These are phyloP conservation scores for Gallinago nigripennis DNA, from an alignment of 2,797 vertebrate species.

Conservation along the genomic window DNA sequence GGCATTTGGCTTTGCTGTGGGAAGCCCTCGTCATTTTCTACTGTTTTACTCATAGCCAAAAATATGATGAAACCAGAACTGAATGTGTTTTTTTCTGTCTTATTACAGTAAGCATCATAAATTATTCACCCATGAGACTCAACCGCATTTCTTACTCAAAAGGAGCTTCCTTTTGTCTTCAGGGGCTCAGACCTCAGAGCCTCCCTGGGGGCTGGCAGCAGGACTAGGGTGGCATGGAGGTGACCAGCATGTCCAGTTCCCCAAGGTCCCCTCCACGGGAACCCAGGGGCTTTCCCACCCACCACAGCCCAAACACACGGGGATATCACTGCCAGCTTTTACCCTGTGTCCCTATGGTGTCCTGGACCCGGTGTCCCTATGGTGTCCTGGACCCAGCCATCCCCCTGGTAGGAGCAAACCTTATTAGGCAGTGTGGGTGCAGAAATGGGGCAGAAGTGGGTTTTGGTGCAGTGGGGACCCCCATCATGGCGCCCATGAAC, in stretches of 20 bases:
- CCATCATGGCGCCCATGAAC: background rate
- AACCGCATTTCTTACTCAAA: constrained; percentile 24
- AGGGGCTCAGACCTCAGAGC: background rate
- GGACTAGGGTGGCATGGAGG: no score
- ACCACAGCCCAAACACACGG: accelerated
- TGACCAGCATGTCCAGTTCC: background rate
- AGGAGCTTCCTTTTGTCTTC: constrained; percentile 19
- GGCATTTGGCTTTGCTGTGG: constrained; percentile 37
- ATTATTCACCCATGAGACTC: constrained; percentile 39
- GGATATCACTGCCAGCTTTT: background rate
- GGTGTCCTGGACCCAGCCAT: background rate
- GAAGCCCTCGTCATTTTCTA: constrained; percentile 5
- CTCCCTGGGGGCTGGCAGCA: background rate
- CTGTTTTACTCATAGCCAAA: constrained; percentile 43
- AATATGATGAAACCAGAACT: constrained; percentile 43
- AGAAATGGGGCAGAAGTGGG: background rate
- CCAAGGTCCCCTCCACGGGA: background rate
- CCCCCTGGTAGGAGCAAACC: background rate
- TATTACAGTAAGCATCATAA: constrained; percentile 53
- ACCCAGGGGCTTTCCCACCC: background rate
- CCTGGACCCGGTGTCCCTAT: background rate
- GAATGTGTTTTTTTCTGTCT: constrained; percentile 23
- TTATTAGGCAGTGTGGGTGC: background rate
- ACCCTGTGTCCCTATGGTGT: background rate
- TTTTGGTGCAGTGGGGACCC: background rate